A percentile compares a stretch with the other conserved stretches of the same genome.
Evolutionary conservation across 1,140 invertebrate genomes (phyloP).

Genomic region (Cydia pomonella): DNA sequence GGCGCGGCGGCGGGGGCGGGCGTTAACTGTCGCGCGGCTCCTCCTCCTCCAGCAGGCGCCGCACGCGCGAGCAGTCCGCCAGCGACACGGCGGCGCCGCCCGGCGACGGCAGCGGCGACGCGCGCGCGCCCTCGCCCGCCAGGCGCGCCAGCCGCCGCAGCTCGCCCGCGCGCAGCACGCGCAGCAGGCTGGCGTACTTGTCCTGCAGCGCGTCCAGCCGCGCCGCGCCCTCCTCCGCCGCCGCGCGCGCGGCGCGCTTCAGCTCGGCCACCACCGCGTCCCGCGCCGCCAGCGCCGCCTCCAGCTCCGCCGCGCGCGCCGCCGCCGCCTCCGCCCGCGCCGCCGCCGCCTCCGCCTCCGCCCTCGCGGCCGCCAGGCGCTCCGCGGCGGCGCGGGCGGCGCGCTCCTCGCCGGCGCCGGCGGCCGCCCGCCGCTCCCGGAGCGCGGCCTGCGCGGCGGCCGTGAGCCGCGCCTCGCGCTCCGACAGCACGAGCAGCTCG

Average conservation of each 20-base stretch:
- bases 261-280: conserved; percentile 76
- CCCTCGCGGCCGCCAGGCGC: conserved; percentile 71
- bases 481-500: conserved; percentile 78
- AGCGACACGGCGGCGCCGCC: conserved; percentile 41
- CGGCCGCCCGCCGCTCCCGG: conserved; percentile 68
- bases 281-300: conserved; percentile 74
- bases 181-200: conserved; percentile 86
- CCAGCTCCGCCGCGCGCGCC: conserved; percentile 82
- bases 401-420: conserved; percentile 61
- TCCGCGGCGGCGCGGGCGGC: conserved; percentile 57
- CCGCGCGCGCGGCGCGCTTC: conserved; percentile 75
- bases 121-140: conserved; percentile 58
- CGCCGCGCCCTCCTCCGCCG: conserved; percentile 79
- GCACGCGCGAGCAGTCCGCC: conserved; percentile 43
- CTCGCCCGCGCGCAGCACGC: conserved; percentile 85
- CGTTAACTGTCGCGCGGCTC: conserved; percentile 32
- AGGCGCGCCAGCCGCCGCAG: conserved; percentile 84
- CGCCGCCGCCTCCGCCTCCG: conserved; percentile 76
- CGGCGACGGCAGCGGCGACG: conserved; percentile 51
- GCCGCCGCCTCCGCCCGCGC: conserved; percentile 70
- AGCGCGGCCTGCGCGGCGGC: conserved; percentile 42
- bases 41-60: conserved; percentile 41
- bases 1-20: not conserved
- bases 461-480: conserved; percentile 60
- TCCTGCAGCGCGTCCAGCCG: conserved; percentile 84